Evolutionary conservation across 2,113 vertebrate genomes (phyloP).

Genomic region (Sporophila hypoxantha): DNA sequence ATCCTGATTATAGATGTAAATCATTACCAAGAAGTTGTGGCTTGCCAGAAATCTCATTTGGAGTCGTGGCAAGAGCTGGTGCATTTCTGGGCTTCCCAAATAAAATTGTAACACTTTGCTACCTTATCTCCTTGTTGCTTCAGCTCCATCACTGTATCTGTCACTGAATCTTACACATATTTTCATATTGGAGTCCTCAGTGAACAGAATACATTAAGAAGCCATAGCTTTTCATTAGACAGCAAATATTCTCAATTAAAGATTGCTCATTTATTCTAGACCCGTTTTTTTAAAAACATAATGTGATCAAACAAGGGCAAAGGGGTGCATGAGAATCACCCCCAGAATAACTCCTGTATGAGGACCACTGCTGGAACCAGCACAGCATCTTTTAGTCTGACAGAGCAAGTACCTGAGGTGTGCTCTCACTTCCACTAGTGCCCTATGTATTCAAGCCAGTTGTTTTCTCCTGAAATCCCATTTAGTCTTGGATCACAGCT

Average conservation of each 20-base stretch:
- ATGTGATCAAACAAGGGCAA: background rate
- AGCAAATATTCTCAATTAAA: background rate
- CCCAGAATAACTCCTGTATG: background rate
- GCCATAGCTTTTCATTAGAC: background rate
- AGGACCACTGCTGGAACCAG: background rate
- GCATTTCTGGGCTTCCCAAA: background rate
- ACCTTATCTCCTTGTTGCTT: background rate
- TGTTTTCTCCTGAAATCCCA: background rate
- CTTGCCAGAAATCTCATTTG: background rate
- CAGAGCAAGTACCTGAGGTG: background rate
- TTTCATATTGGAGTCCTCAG: background rate
- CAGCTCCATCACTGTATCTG: background rate
- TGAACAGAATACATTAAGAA: background rate
- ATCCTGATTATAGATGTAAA: background rate
- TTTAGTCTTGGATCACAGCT: background rate
- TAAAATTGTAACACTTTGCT: background rate
- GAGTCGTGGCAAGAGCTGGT: background rate
- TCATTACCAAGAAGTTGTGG: background rate
- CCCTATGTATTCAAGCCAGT: background rate
- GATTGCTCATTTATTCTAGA: background rate
- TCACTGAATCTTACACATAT: background rate
- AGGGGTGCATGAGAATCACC: background rate
- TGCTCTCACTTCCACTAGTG: background rate
- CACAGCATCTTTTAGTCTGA: background rate
- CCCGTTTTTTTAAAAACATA: background rate